Conservation (phyloP, 2,888 invertebrate genomes). For the Hecatera dysodea region DNA sequence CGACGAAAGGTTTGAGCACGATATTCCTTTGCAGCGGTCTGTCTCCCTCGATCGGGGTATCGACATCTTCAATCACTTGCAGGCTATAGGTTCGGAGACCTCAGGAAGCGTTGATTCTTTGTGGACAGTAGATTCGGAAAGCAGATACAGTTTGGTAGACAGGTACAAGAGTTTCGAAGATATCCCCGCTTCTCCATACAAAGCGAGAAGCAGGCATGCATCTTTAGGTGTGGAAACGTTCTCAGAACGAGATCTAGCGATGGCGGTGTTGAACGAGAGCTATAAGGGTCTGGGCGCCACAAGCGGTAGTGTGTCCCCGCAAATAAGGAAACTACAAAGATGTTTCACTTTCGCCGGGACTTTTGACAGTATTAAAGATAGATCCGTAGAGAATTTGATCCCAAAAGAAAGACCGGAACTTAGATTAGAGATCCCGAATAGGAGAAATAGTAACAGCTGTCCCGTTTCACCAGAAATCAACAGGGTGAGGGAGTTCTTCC, state of each 20-base stretch:
- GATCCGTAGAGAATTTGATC: constrained; percentile 60
- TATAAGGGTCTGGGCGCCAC: constrained; percentile 78
- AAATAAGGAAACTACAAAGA: constrained; percentile 80
- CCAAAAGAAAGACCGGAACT: constrained; percentile 38
- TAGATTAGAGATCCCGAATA: constrained; percentile 55
- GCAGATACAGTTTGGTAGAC: constrained; percentile 69
- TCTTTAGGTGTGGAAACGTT: constrained; percentile 77
- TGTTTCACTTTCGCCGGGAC: constrained; percentile 80
- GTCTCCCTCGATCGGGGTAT: constrained; percentile 85
- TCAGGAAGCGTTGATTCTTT: constrained; percentile 76
- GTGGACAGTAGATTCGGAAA: constrained; percentile 81
- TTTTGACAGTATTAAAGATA: constrained; percentile 71
- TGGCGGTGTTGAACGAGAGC: constrained; percentile 79
- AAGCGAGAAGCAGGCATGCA: constrained; percentile 85
- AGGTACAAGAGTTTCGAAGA: constrained; percentile 84
- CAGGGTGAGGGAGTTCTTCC: constrained; percentile 72
- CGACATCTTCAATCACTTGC: constrained; percentile 82
- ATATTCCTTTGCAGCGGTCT: constrained; percentile 82
- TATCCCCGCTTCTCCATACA: constrained; percentile 83
- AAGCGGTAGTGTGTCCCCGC: constrained; percentile 76
- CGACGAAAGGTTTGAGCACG: constrained; percentile 77
- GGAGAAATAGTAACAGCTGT: constrained; percentile 65
- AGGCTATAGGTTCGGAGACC: constrained; percentile 79
- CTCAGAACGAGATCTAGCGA: constrained; percentile 74
- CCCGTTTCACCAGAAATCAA: constrained; percentile 75